Percentiles rank a stretch among this genome's conserved stretches.
Evolutionary conservation across 2,797 vertebrate species (phyloP).

Genomic region (Acanthis flammea): DNA sequence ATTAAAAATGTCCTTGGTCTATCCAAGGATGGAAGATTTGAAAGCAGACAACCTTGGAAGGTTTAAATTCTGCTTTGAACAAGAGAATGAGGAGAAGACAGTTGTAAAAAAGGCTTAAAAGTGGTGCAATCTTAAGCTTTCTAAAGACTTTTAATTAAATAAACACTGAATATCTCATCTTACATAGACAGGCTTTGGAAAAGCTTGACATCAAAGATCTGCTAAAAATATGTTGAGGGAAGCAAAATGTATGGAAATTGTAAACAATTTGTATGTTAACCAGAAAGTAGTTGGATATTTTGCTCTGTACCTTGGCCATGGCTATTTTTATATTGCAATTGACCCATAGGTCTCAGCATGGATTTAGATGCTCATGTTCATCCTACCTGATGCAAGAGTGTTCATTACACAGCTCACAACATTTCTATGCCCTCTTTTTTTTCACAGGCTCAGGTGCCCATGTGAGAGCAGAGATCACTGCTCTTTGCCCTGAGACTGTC

Average conservation of each 20-base stretch:
- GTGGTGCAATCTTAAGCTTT: neutral
- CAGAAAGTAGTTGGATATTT: neutral
- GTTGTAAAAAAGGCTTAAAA: neutral
- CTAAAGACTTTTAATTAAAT: neutral
- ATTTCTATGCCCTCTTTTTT: neutral
- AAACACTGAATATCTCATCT: neutral
- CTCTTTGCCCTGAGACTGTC: neutral
- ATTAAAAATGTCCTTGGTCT: neutral
- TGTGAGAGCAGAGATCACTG: fast-evolving
- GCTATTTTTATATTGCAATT: neutral
- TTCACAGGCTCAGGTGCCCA: neutral
- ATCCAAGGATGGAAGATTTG: neutral
- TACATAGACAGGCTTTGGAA: neutral
- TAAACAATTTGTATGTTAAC: neutral
- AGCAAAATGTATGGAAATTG: neutral
- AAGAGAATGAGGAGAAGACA: neutral
- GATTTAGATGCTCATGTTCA: neutral
- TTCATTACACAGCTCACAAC: neutral
- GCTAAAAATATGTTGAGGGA: neutral
- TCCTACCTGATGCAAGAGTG: neutral
- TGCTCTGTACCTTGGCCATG: neutral
- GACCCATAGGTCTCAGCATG: neutral
- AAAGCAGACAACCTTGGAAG: neutral
- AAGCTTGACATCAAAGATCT: neutral
- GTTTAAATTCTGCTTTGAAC: neutral